Base-by-base conservation (phyloP, 2,113 vertebrate species). In the Leiothrix lutea region DNA sequence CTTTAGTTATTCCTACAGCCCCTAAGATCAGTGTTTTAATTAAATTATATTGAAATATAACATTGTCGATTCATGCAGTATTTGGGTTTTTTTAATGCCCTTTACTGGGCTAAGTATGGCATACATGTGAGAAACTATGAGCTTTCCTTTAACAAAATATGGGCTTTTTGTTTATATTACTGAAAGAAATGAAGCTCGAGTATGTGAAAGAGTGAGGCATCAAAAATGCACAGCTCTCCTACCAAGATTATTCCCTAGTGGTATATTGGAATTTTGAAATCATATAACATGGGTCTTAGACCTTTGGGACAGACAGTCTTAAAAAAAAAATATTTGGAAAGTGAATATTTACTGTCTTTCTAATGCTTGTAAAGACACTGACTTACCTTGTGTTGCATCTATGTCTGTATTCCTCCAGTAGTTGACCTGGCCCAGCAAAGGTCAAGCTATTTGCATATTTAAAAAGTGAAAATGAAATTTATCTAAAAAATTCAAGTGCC, bases 271-370 rank as follows among this genome's bases (percentile, higher is more conserved):
- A 85, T 71, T 87, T 22, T 78, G 20, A 56, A 28, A 17, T 16
- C 19, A 33, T 29, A 5, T 33, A 18, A 45, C 8, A 38, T 12
- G 4, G 3, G 21, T 90, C 31, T 53, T 62, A 62, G 42, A 14
- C 0, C 0, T 53, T 61, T 66, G 51, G n/a, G 25, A 15, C 12
- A 65, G 64, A 25, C 2, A 57, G 13, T 57, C 25, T 67, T 62
- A 11, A 60, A 70, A 57, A 42, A 23, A 10, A 7, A 5, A 45
- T 58, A 42, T 24, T 66, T 82, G n/a, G 33, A 44, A 90, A 80
- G 23, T 31, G 36, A 64, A 36, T 33, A 31, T 66, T 66, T 69
- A 11, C 22, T 65, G 2, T 22, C 3, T 35, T 78, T 84, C 21
- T 88, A 60, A 50, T 29, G 29, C 56, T 84, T 62, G 6, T 42